Evolutionary conservation across 2,888 invertebrate genomes (phyloP).

Genomic region (Gnatocerus cornutus): DNA sequence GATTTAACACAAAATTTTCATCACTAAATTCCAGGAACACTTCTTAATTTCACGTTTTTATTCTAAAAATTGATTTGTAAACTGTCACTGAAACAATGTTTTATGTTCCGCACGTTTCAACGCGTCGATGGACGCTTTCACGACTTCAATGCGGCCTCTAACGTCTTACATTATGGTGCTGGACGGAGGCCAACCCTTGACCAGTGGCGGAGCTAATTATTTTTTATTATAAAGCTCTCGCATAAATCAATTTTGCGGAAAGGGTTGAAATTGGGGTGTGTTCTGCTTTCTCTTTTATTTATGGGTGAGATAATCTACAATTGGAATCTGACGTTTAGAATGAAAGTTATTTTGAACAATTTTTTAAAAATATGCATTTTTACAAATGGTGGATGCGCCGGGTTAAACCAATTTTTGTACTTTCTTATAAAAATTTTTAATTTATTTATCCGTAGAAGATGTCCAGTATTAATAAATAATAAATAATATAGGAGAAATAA

Average conservation of each 20-base stretch:
- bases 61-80: slow-evolving; percentile 29
- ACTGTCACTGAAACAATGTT: slow-evolving; percentile 21
- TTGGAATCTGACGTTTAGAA: no score
- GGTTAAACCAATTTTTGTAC: no score
- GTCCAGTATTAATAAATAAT: no score
- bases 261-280: neutral
- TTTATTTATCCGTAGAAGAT: no score
- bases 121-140: slow-evolving; percentile 56
- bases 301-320: no score
- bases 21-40: no score
- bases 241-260: slow-evolving; percentile 31
- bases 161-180: slow-evolving; percentile 58
- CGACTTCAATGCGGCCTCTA: slow-evolving; percentile 62
- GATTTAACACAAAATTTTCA: neutral
- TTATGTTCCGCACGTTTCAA: slow-evolving; percentile 44
- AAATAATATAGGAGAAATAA: no score
- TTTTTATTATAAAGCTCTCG: slow-evolving; percentile 6
- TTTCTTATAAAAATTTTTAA: no score
- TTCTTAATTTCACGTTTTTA: slow-evolving; percentile 5
- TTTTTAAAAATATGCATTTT: neutral
- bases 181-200: slow-evolving; percentile 59
- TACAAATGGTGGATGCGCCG: slow-evolving; percentile 37
- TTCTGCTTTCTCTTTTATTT: no score
- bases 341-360: neutral
- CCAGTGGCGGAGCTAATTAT: slow-evolving; percentile 55